phyloP scores from a whole-genome alignment of 2,888 invertebrate genomes.

The Hypomecis atomaria region DNA sequence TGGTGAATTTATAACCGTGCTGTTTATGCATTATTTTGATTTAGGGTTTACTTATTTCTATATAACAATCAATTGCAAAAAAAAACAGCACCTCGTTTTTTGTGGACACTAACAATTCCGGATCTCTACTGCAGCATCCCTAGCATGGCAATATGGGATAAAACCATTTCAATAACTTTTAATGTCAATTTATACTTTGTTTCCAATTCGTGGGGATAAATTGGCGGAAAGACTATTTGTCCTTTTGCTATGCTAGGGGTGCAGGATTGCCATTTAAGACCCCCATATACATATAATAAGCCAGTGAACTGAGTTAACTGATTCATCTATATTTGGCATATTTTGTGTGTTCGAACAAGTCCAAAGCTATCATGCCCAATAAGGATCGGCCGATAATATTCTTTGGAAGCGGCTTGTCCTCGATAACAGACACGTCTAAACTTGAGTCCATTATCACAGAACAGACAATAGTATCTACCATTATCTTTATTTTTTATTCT shows the following conservation, averaged over 20 bases:
- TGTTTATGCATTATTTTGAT: background rate
- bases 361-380: constrained; percentile 22
- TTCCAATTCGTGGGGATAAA: too few relatives aligned
- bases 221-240: too few relatives aligned
- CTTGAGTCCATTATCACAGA: constrained; percentile 29
- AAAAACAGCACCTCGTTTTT: background rate
- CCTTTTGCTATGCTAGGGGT: too few relatives aligned
- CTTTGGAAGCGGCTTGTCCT: constrained; percentile 29
- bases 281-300: too few relatives aligned
- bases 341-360: background rate
- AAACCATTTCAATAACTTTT: too few relatives aligned
- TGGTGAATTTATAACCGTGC: constrained; percentile 13
- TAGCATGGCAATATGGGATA: too few relatives aligned
- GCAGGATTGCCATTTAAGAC: too few relatives aligned
- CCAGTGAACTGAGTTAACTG: too few relatives aligned
- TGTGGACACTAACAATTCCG: too few relatives aligned
- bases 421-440: constrained; percentile 35
- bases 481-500: constrained; percentile 20
- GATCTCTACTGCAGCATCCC: too few relatives aligned
- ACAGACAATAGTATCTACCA: background rate
- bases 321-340: too few relatives aligned
- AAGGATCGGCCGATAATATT: constrained; percentile 35
- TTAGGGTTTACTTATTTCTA: background rate
- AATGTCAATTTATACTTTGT: background rate
- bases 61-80: background rate